A percentile compares a stretch with the other conserved stretches of the same genome.
phyloP scores from a whole-genome alignment of 2,113 vertebrate genomes.

The Saccopteryx leptura region DNA sequence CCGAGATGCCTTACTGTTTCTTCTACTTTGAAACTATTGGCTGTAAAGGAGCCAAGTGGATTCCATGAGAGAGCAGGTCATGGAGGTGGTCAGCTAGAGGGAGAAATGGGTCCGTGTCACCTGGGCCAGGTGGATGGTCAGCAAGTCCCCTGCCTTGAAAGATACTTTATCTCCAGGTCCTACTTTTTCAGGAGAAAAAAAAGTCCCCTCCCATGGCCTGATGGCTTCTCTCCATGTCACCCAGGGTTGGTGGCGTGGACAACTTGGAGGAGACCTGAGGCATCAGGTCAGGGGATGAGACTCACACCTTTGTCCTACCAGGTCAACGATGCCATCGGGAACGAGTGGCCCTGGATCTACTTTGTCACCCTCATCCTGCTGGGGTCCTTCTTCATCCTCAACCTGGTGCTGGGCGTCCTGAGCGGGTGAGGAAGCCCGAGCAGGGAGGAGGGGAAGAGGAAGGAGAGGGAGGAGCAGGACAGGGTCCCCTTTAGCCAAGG shows the following conservation, averaged over 20 bases:
- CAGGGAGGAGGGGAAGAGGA: accelerated
- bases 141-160: background rate
- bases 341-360: constrained; percentile 98
- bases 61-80: accelerated
- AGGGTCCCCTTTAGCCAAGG: background rate
- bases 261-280: no score
- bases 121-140: accelerated
- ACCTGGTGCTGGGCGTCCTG: constrained; percentile 97
- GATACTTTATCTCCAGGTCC: background rate
- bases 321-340: constrained; percentile 98
- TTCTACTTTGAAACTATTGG: background rate
- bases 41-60: background rate
- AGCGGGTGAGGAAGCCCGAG: constrained; percentile 92
- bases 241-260: background rate
- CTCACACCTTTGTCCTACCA: constrained; percentile 79
- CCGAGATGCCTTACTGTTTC: background rate
- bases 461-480: no score
- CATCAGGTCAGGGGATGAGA: background rate
- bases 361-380: constrained; percentile 97
- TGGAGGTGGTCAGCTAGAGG: accelerated
- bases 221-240: background rate
- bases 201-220: background rate
- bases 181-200: background rate
- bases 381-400: constrained; percentile 98
- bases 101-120: no score